A percentile compares a stretch with the other conserved stretches of the same genome.
These are phyloP conservation scores for Sminthopsis crassicaudata DNA, from an alignment of 2,113 vertebrate species.

Conservation along the genomic window DNA sequence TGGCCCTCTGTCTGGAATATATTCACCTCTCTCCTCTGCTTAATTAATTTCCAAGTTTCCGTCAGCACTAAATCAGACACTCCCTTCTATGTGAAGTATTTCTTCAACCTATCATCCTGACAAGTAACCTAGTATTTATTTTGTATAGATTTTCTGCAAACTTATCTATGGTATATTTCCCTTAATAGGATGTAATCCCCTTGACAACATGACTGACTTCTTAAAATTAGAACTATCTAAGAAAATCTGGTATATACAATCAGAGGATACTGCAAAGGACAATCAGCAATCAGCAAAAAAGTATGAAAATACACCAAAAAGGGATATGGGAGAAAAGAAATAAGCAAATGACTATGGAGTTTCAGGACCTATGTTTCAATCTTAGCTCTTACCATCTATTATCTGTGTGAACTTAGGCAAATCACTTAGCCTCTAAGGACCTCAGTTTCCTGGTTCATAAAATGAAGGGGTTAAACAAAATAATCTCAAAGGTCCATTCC, in stretches of 20 bases:
- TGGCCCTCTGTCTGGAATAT: neutral
- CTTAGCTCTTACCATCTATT: neutral
- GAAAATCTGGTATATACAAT: neutral
- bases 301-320: neutral
- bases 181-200: neutral
- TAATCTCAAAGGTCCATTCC: neutral
- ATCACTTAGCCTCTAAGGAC: neutral
- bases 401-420: neutral
- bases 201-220: neutral
- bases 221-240: neutral
- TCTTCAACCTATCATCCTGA: neutral
- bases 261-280: neutral
- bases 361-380: neutral
- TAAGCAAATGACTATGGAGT: neutral
- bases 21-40: neutral
- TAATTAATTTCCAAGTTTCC: neutral
- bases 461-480: neutral
- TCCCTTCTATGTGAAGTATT: neutral
- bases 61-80: neutral
- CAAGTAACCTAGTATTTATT: neutral
- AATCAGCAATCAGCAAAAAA: neutral
- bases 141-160: neutral
- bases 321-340: neutral
- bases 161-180: neutral
- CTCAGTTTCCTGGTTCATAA: neutral